These are phyloP conservation scores for Tautogolabrus adspersus DNA, from an alignment of 2,113 vertebrate species.

Conservation along the genomic window DNA sequence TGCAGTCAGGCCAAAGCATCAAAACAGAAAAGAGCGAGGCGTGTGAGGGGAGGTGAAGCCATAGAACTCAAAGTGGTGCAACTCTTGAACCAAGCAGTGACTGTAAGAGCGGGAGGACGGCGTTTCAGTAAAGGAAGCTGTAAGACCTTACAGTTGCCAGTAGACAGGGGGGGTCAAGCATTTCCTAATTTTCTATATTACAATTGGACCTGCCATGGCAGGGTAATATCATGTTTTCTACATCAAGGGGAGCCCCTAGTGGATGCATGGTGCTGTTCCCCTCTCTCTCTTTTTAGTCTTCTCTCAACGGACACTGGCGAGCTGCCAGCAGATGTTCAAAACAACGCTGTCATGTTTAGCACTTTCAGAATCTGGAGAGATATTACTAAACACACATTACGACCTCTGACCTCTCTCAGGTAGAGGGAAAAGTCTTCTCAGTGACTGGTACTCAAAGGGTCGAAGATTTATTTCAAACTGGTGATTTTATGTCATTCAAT, in stretches of 20 bases:
- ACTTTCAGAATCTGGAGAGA: background rate
- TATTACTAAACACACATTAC: background rate
- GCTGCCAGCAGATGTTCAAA: too few relatives aligned
- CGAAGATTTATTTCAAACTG: background rate
- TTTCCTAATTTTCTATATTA: constrained; percentile 1
- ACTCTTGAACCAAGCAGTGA: background rate
- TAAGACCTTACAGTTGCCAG: background rate
- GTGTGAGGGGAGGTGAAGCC: background rate
- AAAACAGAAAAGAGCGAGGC: background rate
- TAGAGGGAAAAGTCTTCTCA: background rate
- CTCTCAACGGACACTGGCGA: background rate
- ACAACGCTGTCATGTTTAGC: background rate
- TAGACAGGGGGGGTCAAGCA: constrained; percentile 10
- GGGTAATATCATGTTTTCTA: constrained; percentile 7
- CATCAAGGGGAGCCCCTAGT: background rate
- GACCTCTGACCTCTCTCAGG: background rate
- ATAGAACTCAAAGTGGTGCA: background rate
- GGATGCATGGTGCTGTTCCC: background rate
- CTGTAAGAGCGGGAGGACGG: background rate
- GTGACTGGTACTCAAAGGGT: background rate
- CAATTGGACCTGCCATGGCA: constrained; percentile 10
- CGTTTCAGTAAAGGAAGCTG: background rate
- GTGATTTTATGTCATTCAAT: background rate
- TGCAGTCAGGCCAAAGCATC: background rate
- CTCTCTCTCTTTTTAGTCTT: background rate